phyloP scores from a whole-genome alignment of 2,113 vertebrate species.

The Xenopus laevis region DNA sequence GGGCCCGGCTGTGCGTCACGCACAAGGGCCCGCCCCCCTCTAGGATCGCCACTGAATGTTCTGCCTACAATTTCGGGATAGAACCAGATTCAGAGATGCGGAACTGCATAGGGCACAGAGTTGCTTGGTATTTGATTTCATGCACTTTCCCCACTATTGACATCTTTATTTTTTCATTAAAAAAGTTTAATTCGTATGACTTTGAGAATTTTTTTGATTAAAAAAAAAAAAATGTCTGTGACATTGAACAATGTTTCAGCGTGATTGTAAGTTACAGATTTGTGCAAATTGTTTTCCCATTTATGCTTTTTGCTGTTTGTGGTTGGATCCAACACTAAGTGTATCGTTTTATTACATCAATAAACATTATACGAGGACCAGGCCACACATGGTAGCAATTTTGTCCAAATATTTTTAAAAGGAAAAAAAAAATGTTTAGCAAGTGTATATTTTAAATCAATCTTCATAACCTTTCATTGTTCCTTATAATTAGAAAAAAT shows the following conservation, averaged over 20 bases:
- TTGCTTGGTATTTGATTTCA: conserved; percentile 74
- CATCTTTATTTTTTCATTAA: conserved; percentile 65
- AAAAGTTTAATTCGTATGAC: conserved; percentile 67
- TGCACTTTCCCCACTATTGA: conserved; percentile 82
- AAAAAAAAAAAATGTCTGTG: conserved; percentile 54
- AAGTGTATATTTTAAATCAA: too few species aligned
- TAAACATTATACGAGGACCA: conserved; percentile 89
- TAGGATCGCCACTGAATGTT: too few species aligned
- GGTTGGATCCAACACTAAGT: conserved; percentile 88
- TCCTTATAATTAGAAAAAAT: too few species aligned
- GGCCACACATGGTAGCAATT: conserved; percentile 58
- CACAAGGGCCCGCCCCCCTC: too few species aligned
- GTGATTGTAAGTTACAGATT: conserved; percentile 63
- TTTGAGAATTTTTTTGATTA: conserved; percentile 48
- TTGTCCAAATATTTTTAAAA: conserved; percentile 46
- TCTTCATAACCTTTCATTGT: too few species aligned
- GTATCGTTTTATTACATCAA: conserved; percentile 89
- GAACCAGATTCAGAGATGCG: conserved; percentile 68
- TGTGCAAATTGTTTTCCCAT: conserved; percentile 69
- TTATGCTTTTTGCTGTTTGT: conserved; percentile 67
- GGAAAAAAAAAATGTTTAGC: not conserved
- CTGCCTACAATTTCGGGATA: conserved; percentile 69
- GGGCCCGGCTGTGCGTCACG: too few species aligned
- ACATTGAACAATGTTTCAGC: conserved; percentile 60
- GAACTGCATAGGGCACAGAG: conserved; percentile 65